Conservation (phyloP, 2,888 invertebrate species). For the Crocallis elinguaria region DNA sequence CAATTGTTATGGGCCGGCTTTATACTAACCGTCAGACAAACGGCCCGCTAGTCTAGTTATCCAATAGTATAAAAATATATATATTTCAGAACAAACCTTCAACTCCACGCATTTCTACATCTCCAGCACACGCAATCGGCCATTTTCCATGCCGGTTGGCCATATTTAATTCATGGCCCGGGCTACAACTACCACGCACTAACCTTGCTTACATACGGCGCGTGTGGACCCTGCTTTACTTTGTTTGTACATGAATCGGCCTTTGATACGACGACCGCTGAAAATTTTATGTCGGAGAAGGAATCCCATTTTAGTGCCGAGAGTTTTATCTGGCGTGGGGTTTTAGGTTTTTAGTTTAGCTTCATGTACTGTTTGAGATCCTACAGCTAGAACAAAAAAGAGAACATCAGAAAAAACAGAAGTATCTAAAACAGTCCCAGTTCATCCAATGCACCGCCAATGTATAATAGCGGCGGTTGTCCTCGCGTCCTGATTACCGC, state of each 20-base stretch:
- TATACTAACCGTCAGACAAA: too few relatives aligned
- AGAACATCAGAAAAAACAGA: too few relatives aligned
- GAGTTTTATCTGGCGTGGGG: too few relatives aligned
- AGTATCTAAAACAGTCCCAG: too few relatives aligned
- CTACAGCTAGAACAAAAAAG: neutral
- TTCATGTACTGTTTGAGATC: neutral
- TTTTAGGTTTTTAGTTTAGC: too few relatives aligned
- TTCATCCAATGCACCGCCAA: slow-evolving; percentile 24
- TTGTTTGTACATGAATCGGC: slow-evolving; percentile 33
- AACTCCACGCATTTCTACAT: slow-evolving; percentile 39
- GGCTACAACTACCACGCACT: slow-evolving; percentile 51
- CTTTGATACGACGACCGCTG: slow-evolving; percentile 24
- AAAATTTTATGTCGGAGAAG: slow-evolving; percentile 31
- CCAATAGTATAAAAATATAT: neutral
- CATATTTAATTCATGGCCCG: slow-evolving; percentile 62
- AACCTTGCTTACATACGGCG: slow-evolving; percentile 42
- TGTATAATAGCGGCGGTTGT: slow-evolving; percentile 45
- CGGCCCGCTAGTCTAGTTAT: too few relatives aligned
- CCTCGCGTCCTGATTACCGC: slow-evolving; percentile 68
- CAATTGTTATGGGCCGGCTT: too few relatives aligned
- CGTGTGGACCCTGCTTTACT: slow-evolving; percentile 45
- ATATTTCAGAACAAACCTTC: slow-evolving; percentile 4
- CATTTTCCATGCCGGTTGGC: slow-evolving; percentile 47
- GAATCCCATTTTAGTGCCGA: slow-evolving; percentile 40
- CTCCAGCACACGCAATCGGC: slow-evolving; percentile 58